Evolutionary conservation across 2,113 vertebrate species (phyloP), one percentile per base, ranked within the genome.

Genomic region (Axis porcinus): DNA sequence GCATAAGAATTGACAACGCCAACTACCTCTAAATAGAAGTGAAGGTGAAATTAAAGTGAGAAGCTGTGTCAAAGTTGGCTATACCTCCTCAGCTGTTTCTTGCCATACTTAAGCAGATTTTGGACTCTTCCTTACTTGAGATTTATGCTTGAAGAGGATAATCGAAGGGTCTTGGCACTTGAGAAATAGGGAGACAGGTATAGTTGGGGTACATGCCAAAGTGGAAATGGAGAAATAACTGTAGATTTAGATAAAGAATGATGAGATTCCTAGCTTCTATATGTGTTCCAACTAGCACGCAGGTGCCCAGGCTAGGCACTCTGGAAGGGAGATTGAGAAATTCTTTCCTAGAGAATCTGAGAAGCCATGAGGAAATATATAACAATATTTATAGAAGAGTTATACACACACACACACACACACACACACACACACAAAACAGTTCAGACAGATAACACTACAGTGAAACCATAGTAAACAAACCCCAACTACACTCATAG

Each of bases 61-160:
- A 86, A 11, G 40, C n/a, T 43, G 40, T 11, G 14, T 40, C 33
- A 57, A n/a, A 50, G 28, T 30, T 15, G 5, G 17, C 43, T 14
- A 0, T 2, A 81, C 1, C 43, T 25, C 23, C 8, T 58, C 62
- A 25, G 27, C 3, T 55, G 1, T 43, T 17, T 2, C 5, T 19
- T 17, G 9, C 7, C 3, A 2, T 30, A 27, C 16, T 40, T 19
- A 36, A 36, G 8, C 17, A 55, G 13, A 28, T 62, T 3, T 27
- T 12, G 2, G 2, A 6, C 3, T 52, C 23, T 86, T 64, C 10
- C 67, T 40, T 52, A 28, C n/a, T 81, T 84, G 58, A 82, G 27
- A 50, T 83, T 78, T 54, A 19, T 3, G 9, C 11, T 82, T 76
- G 30, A 84, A 33, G 36, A 60, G 78, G 21, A n/a, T 43, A 82